Base-by-base conservation (phyloP, 2,888 invertebrate species). In the Ecliptopera silaceata region DNA sequence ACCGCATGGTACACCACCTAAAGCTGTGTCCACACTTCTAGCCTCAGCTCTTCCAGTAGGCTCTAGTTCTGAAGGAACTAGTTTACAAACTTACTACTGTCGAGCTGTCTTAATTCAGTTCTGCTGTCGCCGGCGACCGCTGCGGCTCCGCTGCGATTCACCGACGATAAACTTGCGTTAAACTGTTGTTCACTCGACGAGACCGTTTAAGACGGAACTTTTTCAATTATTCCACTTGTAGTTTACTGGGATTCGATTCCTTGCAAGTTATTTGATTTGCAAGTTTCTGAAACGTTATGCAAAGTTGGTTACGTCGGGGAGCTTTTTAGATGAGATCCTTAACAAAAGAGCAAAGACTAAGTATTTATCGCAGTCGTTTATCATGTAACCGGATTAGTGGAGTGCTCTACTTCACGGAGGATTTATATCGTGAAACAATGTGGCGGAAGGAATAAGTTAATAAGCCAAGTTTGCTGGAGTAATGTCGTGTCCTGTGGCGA, bases 101-200 rank as follows among this genome's bases (percentile, higher is more conserved):
- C 75, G 70, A 64, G 71, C 71, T 74, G 80, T 80, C 80, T 80
- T 81, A 82, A 82, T 82, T 78, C 82, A 79, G 80, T 81, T 80
- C 68, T 71, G 70, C 65, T 80, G 77, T 82, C 75, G 70, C 70
- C 62, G 68, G 63, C 73, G 73, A 74, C 74, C 79, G 72, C 77
- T 67, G 76, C 72, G 71, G 63, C 66, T 39, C 63, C 71, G 69
- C 72, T 59, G 65, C 74, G 73, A 69, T 69, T 69, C 70, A 59
- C 61, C 64, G 58, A 63, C 77, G 71, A 75, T 75, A 75, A 80
- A 78, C 76, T 76, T 71, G 64, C 68, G 56, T 67, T 73, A 69
- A 75, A 74, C 76, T 74, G 74, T 74, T 72, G 73, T 74, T 69
- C 71, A 67, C 66, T 74, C 67, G 52, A 68, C 53, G 63, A 56